Conservation (phyloP, 2,113 vertebrate species). For the Coturnix japonica region DNA sequence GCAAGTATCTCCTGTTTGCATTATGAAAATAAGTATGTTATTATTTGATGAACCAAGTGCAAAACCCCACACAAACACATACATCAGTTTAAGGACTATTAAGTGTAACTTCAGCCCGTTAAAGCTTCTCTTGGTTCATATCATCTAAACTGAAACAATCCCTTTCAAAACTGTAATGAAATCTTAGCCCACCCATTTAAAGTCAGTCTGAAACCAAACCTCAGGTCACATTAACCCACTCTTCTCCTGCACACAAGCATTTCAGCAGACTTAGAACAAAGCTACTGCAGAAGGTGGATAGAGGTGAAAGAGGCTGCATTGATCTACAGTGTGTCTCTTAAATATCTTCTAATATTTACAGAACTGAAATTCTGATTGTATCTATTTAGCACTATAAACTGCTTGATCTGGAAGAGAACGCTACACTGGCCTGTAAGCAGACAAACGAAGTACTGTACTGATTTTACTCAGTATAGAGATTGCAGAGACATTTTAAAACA, state of each 20-base stretch:
- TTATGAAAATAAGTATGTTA: background rate
- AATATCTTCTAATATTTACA: background rate
- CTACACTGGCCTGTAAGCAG: background rate
- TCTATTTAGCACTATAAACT: background rate
- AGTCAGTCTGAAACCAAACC: background rate
- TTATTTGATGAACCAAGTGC: background rate
- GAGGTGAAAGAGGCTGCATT: background rate
- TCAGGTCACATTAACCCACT: background rate
- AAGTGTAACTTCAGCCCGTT: background rate
- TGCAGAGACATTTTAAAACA: background rate
- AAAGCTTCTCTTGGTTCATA: background rate
- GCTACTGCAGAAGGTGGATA: background rate
- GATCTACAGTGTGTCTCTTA: background rate
- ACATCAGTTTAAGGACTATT: background rate
- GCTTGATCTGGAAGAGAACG: background rate
- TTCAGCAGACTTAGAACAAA: background rate
- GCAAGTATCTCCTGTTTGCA: background rate
- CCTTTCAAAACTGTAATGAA: background rate
- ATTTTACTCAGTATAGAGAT: background rate
- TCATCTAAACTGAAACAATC: background rate
- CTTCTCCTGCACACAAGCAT: background rate
- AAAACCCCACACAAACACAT: background rate
- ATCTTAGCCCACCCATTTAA: background rate
- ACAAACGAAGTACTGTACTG: background rate
- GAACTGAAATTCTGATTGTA: background rate